phyloP scores from a whole-genome alignment of 2,113 vertebrate genomes.

The Lasiurus borealis region DNA sequence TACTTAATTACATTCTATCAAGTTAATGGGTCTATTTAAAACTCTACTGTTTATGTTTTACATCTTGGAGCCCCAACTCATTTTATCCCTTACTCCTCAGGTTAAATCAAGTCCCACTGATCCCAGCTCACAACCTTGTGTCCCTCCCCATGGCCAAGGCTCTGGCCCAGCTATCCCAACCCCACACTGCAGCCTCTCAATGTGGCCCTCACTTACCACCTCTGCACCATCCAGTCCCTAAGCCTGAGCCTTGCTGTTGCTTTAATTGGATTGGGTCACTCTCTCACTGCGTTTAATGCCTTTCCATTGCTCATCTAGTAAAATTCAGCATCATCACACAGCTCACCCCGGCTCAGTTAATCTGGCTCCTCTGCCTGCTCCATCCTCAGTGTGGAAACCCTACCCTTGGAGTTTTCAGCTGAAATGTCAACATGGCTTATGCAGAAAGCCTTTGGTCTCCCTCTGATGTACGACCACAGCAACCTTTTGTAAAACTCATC shows the following conservation, averaged over 20 bases:
- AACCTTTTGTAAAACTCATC: background rate
- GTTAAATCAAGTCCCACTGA: background rate
- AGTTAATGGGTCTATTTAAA: background rate
- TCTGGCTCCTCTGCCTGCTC: background rate
- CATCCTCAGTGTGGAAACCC: background rate
- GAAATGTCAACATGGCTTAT: background rate
- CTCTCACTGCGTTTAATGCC: background rate
- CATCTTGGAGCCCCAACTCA: background rate
- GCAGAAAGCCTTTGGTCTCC: background rate
- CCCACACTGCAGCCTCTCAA: background rate
- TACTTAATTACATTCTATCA: background rate
- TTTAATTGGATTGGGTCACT: background rate
- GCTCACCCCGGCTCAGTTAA: background rate
- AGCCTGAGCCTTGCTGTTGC: background rate
- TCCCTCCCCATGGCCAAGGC: background rate
- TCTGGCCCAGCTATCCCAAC: background rate
- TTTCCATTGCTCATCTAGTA: background rate
- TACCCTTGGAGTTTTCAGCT: background rate
- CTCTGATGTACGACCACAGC: background rate
- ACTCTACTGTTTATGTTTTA: background rate
- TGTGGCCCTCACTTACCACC: background rate
- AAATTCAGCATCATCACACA: background rate
- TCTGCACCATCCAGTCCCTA: background rate
- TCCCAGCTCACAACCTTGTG: background rate
- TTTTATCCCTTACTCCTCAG: background rate